Evolutionary conservation across 2,888 invertebrate genomes (phyloP), one percentile per base, ranked within the genome.

Genomic region (Eustalomyia histrio): DNA sequence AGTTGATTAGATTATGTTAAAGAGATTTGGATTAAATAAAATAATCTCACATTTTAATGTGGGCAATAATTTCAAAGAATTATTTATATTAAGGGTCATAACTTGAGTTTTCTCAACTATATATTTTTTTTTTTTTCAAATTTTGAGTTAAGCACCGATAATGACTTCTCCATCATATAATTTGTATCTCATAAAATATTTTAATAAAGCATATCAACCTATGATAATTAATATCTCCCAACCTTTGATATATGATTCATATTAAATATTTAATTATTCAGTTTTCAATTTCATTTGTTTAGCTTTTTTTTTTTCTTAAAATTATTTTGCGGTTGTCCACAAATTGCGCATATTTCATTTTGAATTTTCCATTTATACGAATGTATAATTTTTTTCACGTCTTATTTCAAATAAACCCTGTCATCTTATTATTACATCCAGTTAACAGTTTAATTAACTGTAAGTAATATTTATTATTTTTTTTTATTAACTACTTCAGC

Each of bases 371-470:
- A 52, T 17, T 47, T 63, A 50, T 53, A 53, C 12, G 18, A 43
- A 47, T 63, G 65, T 57, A 57, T 52, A 58, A 33, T 57, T 64
- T 69, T 53, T 35, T n/a, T 73, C 52, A 47, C 14, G 14, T 47
- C 43, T 47, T 47, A 47, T 47, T 47, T 47, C n/a, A n/a, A 47
- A 39, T 39, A 39, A 47, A 47, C 1, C n/a, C 52, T 75, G 71
- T 75, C 61, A 78, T 69, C 61, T 81, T 75, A 67, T 67, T 78
- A 74, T 81, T 67, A 78, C 74, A 81, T 71, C 61, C 78, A 75
- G 65, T 78, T 78, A 81, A 75, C 81, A 78, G 67, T 71, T 78
- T 78, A 81, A 78, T 81, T 81, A 81, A 71, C 81, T 71, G 81
- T 75, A 57, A 81, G 71, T 76, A 74, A 81, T 71, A 78, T 65